Evolutionary conservation across 2,113 vertebrate genomes (phyloP), one percentile per base, ranked within the genome.

Genomic region (Callionymus lyra): DNA sequence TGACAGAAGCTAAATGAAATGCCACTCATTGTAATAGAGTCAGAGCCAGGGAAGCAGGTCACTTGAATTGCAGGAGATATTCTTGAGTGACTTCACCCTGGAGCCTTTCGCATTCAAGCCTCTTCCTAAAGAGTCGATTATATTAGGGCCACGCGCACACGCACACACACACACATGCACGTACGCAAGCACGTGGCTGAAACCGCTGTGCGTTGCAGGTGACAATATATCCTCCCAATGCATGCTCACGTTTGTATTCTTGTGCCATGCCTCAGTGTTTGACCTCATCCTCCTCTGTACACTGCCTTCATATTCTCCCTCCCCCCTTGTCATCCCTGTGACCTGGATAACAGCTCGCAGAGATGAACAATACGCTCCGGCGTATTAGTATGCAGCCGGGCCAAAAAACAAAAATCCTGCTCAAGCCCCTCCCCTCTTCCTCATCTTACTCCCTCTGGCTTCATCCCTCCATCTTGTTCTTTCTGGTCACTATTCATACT

Each of bases 1-100:
- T 74, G 77, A 81, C 51, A 47, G 71, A 58, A 44, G 48, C 65
- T 68, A 80, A 79, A 82, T 79, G 55, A 77, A 82, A 77, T 64
- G 71, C 71, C 70, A 81, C 68, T 80, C 74, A 40, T 66, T 53
- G 63, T 71, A 80, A 80, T 72, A 59, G 49, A 70, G 63, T 16
- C 49, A 2, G 50, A 31, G 16, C 63, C 41, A 9, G 49, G 45
- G 76, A 76, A 82, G 66, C 68, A 72, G 77, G 79, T 82, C 80
- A 77, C 65, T 77, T 69, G 62, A 76, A 75, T 73, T 78, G 77
- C 63, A 61, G 50, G 61, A 63, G 75, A 77, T 80, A 76, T 72
- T 82, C 72, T 73, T 64, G 54, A 78, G 76, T 70, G 57, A 70
- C 68, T 81, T 60, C 54, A 62, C 60, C 79, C 67, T 49, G 1